Evolutionary conservation across 2,888 invertebrate species (phyloP), one percentile per base, ranked within the genome.

Genomic region (Epicampocera succincta): DNA sequence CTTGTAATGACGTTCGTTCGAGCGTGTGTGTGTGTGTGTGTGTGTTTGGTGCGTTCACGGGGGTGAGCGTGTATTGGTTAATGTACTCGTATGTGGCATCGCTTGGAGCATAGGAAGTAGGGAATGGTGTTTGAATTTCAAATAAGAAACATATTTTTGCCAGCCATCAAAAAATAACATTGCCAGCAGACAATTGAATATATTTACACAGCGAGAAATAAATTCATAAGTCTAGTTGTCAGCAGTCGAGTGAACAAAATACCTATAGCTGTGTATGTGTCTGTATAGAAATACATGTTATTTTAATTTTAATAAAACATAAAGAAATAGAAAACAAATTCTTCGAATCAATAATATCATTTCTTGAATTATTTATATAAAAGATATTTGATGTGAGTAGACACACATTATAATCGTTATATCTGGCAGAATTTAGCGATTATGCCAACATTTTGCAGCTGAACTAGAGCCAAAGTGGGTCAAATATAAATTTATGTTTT

Each of bases 41-140:
- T 21, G 21, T 42, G 42, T 21, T 0, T 60, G n/a, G 17, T 58
- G 13, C 19, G 5, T 54, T 29, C 8, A 21, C n/a, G 21, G 21
- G 15, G 17, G 52, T 50, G 15, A 38, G 52, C 42, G 42, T 33
- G 33, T 42, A 42, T 66, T 50, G 15, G 63, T 38, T 56, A 33
- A 29, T 54, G 29, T 13, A 8, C 33, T 4, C 12, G 69, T n/a
- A 66, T 38, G 54, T 58, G 42, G 58, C 66, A 71, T 40, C 40
- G 74, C 78, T 78, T 66, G 29, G 56, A 82, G 78, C 78, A 78
- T 82, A 82, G 78, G 82, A 82, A 82, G 77, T 74, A 71, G 54
- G 21, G 74, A 66, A 78, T 82, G 74, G 63, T 78, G 74, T 78
- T 78, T 82, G 78, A 82, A 82, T 82, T 74, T 61, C 61, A 82